Evolutionary conservation across 2,888 invertebrate species (phyloP).

Genomic region (Nysson spinosus): DNA sequence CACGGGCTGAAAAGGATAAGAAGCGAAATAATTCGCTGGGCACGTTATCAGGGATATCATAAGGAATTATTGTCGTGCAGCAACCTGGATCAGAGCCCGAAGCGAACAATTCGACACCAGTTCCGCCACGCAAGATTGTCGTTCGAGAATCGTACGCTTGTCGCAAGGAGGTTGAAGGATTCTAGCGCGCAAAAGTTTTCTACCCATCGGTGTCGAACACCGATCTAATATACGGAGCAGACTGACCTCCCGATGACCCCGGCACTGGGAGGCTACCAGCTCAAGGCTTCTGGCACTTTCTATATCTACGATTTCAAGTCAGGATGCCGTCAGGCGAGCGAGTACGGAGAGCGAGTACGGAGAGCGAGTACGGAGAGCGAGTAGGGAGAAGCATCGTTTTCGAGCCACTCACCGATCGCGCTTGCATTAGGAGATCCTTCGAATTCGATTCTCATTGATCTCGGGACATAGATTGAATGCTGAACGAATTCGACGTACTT

Average conservation of each 20-base stretch:
- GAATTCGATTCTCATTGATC: slow-evolving; percentile 89
- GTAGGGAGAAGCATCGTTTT: not conserved
- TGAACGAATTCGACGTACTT: slow-evolving; percentile 91
- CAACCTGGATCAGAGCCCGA: slow-evolving; percentile 82
- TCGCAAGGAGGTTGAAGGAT: slow-evolving; percentile 89
- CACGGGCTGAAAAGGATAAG: slow-evolving; percentile 72
- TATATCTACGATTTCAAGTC: too few relatives aligned
- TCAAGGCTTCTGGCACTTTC: slow-evolving; percentile 89
- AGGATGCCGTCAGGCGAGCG: too few relatives aligned
- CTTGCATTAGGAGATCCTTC: slow-evolving; percentile 89
- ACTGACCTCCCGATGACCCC: slow-evolving; percentile 79
- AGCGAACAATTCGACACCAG: slow-evolving; percentile 84
- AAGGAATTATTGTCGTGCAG: not conserved
- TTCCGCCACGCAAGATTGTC: slow-evolving; percentile 88
- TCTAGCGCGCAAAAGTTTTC: slow-evolving; percentile 86
- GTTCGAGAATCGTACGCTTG: slow-evolving; percentile 81
- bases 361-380: too few relatives aligned
- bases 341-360: too few relatives aligned
- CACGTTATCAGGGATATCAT: too few relatives aligned
- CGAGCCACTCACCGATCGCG: slow-evolving; percentile 84
- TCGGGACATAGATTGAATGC: slow-evolving; percentile 85
- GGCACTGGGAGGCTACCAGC: slow-evolving; percentile 81
- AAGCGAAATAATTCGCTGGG: not conserved
- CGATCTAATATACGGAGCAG: slow-evolving; percentile 84
- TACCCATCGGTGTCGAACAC: slow-evolving; percentile 86